phyloP scores from a whole-genome alignment of 2,888 invertebrate genomes.

The Rhaphigaster nebulosa region DNA sequence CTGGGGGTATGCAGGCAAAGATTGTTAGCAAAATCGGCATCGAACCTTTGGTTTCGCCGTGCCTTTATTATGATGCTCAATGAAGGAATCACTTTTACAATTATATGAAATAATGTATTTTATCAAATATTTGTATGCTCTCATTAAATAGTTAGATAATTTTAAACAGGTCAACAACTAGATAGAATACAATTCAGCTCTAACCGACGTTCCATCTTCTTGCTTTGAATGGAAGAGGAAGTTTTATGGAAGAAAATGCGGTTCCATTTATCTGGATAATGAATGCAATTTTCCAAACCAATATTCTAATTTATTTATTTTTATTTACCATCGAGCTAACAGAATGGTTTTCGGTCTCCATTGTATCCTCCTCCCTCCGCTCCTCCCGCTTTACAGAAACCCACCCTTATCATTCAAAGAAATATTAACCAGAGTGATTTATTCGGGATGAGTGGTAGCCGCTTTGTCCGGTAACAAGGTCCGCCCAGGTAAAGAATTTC shows the following conservation, averaged over 20 bases:
- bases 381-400: background rate
- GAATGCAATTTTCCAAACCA: background rate
- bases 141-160: too few relatives aligned
- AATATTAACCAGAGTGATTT: slow-evolving; percentile 38
- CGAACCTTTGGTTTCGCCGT: too few relatives aligned
- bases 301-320: background rate
- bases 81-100: too few relatives aligned
- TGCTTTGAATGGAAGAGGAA: too few relatives aligned
- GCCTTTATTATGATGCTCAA: too few relatives aligned
- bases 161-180: too few relatives aligned
- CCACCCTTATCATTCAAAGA: background rate
- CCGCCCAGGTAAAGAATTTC: background rate
- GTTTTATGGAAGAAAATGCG: background rate
- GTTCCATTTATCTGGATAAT: background rate
- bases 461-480: slow-evolving; percentile 28
- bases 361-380: background rate
- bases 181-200: too few relatives aligned
- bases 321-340: background rate
- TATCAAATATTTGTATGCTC: too few relatives aligned
- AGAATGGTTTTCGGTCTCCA: background rate
- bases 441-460: slow-evolving; percentile 16
- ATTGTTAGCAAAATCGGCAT: too few relatives aligned
- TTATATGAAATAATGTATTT: too few relatives aligned
- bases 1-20: too few relatives aligned
- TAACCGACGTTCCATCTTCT: too few relatives aligned